phyloP scores from a whole-genome alignment of 2,888 invertebrate genomes.

The Coelinius sp. region DNA sequence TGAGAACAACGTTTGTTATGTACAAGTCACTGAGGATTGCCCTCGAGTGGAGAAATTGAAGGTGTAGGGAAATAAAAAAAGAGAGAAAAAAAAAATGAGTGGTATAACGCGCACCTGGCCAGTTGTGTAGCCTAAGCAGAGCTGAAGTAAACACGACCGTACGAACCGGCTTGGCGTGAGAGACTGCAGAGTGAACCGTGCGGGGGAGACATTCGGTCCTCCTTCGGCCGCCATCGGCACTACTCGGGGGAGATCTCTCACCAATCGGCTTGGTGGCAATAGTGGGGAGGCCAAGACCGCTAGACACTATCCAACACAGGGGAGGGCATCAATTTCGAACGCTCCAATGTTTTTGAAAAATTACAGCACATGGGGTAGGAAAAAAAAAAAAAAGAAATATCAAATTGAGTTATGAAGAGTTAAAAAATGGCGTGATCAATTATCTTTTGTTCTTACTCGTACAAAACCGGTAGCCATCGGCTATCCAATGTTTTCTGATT shows the following conservation, averaged over 20 bases:
- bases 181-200: constrained; percentile 42
- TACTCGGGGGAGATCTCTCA: constrained; percentile 28
- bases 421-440: constrained; percentile 4
- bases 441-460: not conserved
- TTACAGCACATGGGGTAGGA: not conserved
- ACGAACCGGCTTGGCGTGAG: constrained; percentile 47
- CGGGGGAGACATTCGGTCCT: constrained; percentile 20
- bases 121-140: constrained; percentile 4
- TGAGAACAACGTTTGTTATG: not conserved
- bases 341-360: not conserved
- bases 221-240: constrained; percentile 40
- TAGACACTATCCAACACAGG: constrained; percentile 16
- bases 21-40: no score
- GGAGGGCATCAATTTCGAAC: constrained; percentile 2
- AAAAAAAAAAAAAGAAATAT: not conserved
- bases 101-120: constrained; percentile 37
- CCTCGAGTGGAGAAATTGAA: not conserved
- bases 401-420: constrained; percentile 27
- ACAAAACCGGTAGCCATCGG: constrained; percentile 34
- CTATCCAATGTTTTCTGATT: constrained; percentile 9
- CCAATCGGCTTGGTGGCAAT: constrained; percentile 17
- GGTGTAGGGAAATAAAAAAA: not conserved
- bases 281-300: constrained; percentile 16
- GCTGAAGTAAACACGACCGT: constrained; percentile 33
- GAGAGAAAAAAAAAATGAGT: not conserved